Evolutionary conservation across 2,113 vertebrate species (phyloP).

Genomic region (Sclerurus mexicanus): DNA sequence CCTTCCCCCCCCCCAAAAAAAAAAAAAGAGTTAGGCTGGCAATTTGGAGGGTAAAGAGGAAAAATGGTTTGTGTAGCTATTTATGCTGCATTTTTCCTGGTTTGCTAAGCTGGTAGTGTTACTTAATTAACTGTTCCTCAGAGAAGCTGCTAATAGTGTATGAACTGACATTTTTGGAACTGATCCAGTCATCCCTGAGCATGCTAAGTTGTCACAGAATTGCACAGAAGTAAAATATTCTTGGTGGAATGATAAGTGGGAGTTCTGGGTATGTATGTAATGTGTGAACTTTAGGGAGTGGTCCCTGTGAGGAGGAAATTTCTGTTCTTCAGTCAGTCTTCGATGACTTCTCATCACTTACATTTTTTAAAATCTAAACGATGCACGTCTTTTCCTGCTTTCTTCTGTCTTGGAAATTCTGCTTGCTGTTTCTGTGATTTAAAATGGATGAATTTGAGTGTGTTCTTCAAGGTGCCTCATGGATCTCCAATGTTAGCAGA

Average conservation of each 20-base stretch:
- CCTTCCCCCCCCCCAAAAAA: fast-evolving
- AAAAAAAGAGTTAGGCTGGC: background rate
- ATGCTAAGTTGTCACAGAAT: background rate
- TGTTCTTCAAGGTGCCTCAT: background rate
- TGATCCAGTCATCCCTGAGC: background rate
- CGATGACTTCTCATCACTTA: background rate
- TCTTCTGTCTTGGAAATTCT: background rate
- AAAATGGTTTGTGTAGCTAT: background rate
- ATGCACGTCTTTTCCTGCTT: background rate
- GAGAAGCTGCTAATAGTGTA: background rate
- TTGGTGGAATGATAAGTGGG: background rate
- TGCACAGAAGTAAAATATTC: background rate
- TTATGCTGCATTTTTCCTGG: background rate
- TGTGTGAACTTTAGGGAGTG: fast-evolving
- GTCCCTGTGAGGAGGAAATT: background rate
- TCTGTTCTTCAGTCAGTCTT: background rate
- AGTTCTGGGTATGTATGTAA: background rate
- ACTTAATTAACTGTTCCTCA: background rate
- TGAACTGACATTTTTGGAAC: background rate
- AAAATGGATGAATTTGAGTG: background rate
- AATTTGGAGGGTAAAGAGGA: background rate
- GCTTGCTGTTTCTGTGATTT: background rate
- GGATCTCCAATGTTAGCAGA: background rate
- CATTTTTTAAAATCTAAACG: background rate
- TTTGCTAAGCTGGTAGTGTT: background rate